phyloP scores from a whole-genome alignment of 2,113 vertebrate genomes.

The Epinephelus cyanopodus region DNA sequence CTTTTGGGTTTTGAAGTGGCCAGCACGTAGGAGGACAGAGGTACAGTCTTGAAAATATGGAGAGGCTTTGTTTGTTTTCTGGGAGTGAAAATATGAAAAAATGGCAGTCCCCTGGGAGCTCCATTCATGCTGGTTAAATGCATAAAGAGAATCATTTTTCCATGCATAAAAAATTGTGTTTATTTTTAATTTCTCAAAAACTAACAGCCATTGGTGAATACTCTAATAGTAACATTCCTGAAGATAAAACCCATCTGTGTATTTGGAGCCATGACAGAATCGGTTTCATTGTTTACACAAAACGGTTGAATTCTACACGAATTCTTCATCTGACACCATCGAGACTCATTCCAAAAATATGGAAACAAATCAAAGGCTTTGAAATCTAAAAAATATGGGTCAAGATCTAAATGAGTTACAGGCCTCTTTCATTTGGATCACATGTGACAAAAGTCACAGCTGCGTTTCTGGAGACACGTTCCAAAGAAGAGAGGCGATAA shows the following conservation, averaged over 20 bases:
- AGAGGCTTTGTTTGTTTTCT: neutral
- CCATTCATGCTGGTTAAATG: neutral
- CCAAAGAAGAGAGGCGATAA: neutral
- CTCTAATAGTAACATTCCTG: neutral
- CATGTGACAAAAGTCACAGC: constrained; percentile 50
- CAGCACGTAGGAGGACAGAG: neutral
- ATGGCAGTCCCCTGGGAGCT: neutral
- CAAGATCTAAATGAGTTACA: constrained; percentile 39
- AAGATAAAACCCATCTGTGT: constrained; percentile 13
- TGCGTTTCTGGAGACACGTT: constrained; percentile 2
- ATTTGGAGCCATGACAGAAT: constrained; percentile 15
- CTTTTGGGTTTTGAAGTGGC: neutral
- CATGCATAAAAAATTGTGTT: neutral
- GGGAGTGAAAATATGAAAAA: neutral
- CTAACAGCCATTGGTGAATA: neutral
- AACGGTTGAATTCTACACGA: neutral
- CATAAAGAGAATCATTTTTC: neutral
- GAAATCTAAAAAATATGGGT: constrained; percentile 32
- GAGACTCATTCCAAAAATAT: constrained; percentile 15
- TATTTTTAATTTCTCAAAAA: neutral
- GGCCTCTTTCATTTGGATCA: constrained; percentile 24
- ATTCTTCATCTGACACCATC: neutral
- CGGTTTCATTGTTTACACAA: constrained; percentile 20
- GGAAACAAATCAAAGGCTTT: constrained; percentile 20
- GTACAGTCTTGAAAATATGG: no score